phyloP scores from a whole-genome alignment of 2,888 invertebrate species.

The Plagodis pulveraria region DNA sequence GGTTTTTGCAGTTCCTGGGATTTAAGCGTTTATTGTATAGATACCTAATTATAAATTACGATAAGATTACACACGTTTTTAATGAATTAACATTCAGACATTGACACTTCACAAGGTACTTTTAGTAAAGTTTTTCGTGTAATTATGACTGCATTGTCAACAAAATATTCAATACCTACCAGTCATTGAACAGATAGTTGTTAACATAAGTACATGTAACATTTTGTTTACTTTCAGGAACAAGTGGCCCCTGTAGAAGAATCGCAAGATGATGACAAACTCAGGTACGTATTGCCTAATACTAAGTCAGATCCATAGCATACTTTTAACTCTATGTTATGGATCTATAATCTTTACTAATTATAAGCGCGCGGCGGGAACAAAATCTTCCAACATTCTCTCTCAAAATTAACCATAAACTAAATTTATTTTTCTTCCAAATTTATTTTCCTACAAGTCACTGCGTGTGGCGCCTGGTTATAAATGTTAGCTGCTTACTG shows the following conservation, averaged over 20 bases:
- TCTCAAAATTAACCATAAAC: slow-evolving; percentile 31
- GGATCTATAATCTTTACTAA: slow-evolving; percentile 25
- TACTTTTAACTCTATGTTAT: slow-evolving; percentile 20
- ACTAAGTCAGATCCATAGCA: slow-evolving; percentile 20
- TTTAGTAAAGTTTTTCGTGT: no score
- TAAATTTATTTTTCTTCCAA: slow-evolving; percentile 21
- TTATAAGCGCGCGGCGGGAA: slow-evolving; percentile 18
- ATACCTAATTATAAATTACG: slow-evolving; percentile 14
- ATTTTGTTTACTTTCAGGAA: slow-evolving; percentile 59
- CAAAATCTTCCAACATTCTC: slow-evolving; percentile 28
- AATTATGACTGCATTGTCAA: no score
- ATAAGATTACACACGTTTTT: slow-evolving; percentile 31
- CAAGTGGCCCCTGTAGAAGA: slow-evolving; percentile 76
- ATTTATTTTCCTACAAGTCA: slow-evolving; percentile 16
- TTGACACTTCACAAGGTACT: not conserved
- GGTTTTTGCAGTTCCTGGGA: slow-evolving; percentile 36
- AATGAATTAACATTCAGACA: slow-evolving; percentile 12
- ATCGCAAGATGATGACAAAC: slow-evolving; percentile 68
- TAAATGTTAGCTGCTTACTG: slow-evolving; percentile 20
- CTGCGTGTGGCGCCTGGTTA: slow-evolving; percentile 26
- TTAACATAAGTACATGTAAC: not conserved
- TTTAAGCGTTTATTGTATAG: slow-evolving; percentile 22
- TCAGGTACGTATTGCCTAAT: slow-evolving; percentile 50
- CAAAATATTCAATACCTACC: no score
- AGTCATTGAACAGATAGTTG: not conserved